These are phyloP conservation scores for Polypterus bichir DNA, from an alignment of 2,113 vertebrate genomes.

Conservation along the genomic window DNA sequence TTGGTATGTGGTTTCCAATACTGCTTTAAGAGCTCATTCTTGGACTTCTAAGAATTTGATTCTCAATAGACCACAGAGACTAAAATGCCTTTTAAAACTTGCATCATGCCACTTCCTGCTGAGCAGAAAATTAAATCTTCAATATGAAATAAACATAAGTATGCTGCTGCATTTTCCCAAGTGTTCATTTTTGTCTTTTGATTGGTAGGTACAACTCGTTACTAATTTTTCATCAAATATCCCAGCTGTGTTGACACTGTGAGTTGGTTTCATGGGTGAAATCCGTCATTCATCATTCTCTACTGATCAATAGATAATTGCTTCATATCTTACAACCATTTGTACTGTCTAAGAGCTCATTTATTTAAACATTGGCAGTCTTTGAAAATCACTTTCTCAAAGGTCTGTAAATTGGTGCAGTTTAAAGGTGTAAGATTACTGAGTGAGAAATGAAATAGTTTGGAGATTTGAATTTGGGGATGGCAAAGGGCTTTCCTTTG, in stretches of 20 bases:
- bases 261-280: conserved; percentile 22
- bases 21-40: conserved; percentile 31
- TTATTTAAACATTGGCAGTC: too few species aligned
- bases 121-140: conserved; percentile 46
- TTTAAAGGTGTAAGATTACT: too few species aligned
- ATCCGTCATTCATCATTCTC: conserved; percentile 23
- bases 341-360: not conserved
- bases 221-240: conserved; percentile 3
- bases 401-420: too few species aligned
- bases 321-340: conserved; percentile 20
- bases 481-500: too few species aligned
- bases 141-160: conserved; percentile 28
- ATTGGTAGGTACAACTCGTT: conserved; percentile 1
- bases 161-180: conserved; percentile 1
- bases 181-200: conserved; percentile 6
- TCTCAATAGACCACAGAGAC: conserved; percentile 35
- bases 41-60: conserved; percentile 35
- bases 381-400: too few species aligned
- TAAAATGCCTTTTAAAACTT: conserved; percentile 30
- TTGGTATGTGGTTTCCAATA: conserved; percentile 32
- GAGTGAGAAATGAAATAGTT: too few species aligned
- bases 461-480: too few species aligned
- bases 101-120: conserved; percentile 34
- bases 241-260: conserved; percentile 24
- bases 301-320: conserved; percentile 32